phyloP scores from a whole-genome alignment of 2,113 vertebrate species.

The Pyrgilauda ruficollis region DNA sequence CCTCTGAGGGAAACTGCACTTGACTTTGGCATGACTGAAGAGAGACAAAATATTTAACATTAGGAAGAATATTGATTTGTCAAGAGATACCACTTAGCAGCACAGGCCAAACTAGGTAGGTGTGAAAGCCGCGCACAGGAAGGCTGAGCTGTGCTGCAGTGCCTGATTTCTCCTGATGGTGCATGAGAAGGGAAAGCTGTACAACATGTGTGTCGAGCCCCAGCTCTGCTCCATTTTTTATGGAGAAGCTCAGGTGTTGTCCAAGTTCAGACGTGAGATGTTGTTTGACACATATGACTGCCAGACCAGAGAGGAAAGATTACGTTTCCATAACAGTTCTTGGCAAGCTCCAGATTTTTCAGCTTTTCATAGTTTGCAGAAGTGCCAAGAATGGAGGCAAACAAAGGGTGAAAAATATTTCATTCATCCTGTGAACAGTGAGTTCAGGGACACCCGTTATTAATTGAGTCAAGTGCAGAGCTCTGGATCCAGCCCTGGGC shows the following conservation, averaged over 20 bases:
- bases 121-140: background rate
- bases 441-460: constrained; percentile 29
- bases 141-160: background rate
- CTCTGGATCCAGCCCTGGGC: constrained; percentile 18
- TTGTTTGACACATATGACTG: background rate
- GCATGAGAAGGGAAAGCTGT: background rate
- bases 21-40: background rate
- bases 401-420: constrained; percentile 46
- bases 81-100: background rate
- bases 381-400: constrained; percentile 39
- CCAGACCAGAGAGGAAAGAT: background rate
- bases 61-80: background rate
- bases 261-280: background rate
- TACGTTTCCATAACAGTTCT: background rate
- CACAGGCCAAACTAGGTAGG: background rate
- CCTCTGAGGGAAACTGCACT: background rate
- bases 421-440: constrained; percentile 24
- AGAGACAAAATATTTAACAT: background rate
- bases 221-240: background rate
- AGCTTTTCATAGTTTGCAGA: constrained; percentile 34
- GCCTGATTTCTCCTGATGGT: background rate
- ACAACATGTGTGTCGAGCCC: background rate
- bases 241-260: constrained; percentile 1
- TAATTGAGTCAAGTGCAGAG: constrained; percentile 1
- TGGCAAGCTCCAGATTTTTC: constrained; percentile 33